Percentiles rank a stretch among this genome's conserved stretches.
These are phyloP conservation scores for Bombus impatiens DNA, from an alignment of 1,140 invertebrate species.

Conservation along the genomic window DNA sequence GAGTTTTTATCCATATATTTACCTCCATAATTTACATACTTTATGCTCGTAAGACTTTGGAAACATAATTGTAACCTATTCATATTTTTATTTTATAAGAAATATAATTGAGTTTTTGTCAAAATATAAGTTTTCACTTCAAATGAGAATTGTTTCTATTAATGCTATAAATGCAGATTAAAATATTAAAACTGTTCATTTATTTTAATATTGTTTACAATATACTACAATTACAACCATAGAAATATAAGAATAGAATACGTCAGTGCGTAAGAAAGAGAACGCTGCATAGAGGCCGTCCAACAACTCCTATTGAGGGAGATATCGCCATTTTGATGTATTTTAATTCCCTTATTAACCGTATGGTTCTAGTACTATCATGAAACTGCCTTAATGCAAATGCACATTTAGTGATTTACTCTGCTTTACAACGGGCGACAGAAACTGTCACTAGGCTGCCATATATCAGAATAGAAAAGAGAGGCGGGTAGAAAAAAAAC, in stretches of 20 bases:
- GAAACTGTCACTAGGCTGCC: too few species aligned
- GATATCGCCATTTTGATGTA: too few species aligned
- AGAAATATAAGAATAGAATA: background rate
- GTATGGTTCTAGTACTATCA: too few species aligned
- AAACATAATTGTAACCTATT: slow-evolving; percentile 48
- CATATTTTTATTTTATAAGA: slow-evolving; percentile 46
- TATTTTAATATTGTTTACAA: background rate
- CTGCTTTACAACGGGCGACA: too few species aligned
- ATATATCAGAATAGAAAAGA: too few species aligned
- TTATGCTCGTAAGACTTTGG: slow-evolving; percentile 24
- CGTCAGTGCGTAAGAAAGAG: too few species aligned
- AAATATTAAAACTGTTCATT: background rate
- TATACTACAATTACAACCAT: background rate
- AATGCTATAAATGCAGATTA: background rate
- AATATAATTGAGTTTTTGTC: background rate
- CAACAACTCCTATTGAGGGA: too few species aligned
- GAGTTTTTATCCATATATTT: slow-evolving; percentile 11
- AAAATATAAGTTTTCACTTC: background rate
- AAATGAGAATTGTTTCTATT: background rate
- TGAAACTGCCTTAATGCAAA: too few species aligned
- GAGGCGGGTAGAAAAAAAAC: too few species aligned
- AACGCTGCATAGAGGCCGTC: too few species aligned
- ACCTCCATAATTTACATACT: slow-evolving; percentile 49
- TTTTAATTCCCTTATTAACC: too few species aligned
- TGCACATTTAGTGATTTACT: too few species aligned